phyloP scores from a whole-genome alignment of 2,888 invertebrate species.

The Myopa tessellatipennis region DNA sequence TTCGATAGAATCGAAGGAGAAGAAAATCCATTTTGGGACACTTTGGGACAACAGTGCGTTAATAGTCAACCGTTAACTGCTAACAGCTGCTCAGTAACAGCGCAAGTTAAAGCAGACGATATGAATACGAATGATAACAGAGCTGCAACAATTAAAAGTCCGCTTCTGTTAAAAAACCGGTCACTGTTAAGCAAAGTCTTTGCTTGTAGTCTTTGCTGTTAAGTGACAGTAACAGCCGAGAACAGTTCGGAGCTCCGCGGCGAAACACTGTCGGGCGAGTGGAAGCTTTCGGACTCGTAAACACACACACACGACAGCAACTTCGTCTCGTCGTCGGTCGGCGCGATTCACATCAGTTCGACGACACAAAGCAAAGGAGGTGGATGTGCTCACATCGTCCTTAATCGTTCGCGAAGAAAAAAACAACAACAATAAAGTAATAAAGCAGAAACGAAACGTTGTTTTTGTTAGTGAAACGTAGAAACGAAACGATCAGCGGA shows the following conservation, averaged over 20 bases:
- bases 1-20: too few relatives aligned
- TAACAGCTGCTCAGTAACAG: neutral
- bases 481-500: neutral
- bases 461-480: neutral
- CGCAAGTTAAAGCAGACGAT: neutral
- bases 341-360: neutral
- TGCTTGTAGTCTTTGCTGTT: too few relatives aligned
- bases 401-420: neutral
- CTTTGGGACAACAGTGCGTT: neutral
- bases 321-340: neutral
- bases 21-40: neutral
- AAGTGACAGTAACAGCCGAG: too few relatives aligned
- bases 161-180: neutral
- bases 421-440: neutral
- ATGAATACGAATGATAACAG: neutral
- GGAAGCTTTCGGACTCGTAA: neutral
- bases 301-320: neutral
- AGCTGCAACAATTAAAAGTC: neutral
- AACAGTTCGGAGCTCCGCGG: neutral
- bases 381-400: neutral
- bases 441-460: neutral
- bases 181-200: neutral
- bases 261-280: neutral
- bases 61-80: neutral
- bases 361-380: neutral